Evolutionary conservation across 2,797 vertebrate genomes (phyloP).

Genomic region (Amazonetta brasiliensis): DNA sequence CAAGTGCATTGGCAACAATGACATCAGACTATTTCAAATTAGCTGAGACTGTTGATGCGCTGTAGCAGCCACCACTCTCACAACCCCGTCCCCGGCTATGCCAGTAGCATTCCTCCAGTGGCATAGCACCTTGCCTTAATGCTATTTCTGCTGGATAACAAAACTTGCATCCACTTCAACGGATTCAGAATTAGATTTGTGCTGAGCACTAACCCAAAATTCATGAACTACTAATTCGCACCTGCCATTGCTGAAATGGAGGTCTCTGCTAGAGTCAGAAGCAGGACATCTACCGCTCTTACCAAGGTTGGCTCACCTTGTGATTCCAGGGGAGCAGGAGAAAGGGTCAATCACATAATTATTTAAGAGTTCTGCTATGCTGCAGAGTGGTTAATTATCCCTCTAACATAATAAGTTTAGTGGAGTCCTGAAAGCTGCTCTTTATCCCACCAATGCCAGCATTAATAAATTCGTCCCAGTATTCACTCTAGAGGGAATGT

Average conservation of each 20-base stretch:
- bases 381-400: neutral
- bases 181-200: neutral
- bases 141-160: neutral
- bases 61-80: neutral
- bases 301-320: neutral
- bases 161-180: neutral
- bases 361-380: neutral
- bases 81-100: rapidly evolving
- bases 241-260: neutral
- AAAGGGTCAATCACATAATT: neutral
- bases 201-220: neutral
- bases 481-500: neutral
- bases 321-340: neutral
- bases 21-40: neutral
- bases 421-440: neutral
- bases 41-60: rapidly evolving
- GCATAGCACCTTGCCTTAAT: neutral
- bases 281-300: neutral
- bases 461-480: neutral
- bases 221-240: rapidly evolving
- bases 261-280: neutral
- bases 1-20: neutral
- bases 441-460: rapidly evolving
- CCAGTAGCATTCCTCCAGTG: neutral
- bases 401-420: neutral